Evolutionary conservation across 2,113 vertebrate genomes (phyloP).

Genomic region (Lasiurus borealis): DNA sequence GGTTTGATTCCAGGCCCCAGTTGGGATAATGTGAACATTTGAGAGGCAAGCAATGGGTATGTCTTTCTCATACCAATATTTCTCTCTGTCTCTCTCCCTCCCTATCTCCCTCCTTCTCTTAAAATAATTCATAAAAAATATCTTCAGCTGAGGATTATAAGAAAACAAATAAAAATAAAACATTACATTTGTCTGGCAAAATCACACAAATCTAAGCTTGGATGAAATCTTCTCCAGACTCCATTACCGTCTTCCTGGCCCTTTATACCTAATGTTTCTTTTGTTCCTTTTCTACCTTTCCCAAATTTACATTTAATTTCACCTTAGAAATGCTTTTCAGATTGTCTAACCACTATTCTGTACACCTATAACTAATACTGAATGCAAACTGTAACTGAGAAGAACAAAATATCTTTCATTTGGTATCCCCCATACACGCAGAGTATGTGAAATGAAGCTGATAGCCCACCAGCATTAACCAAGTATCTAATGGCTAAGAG

Average conservation of each 20-base stretch:
- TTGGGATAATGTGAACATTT: no score
- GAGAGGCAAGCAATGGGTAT: no score
- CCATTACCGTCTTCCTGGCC: neutral
- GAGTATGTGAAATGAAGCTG: neutral
- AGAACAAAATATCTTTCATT: neutral
- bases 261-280: neutral
- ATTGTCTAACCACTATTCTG: neutral
- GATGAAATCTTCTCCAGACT: neutral
- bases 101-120: no score
- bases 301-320: conserved; percentile 2
- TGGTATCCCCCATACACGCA: neutral
- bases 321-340: conserved; percentile 32
- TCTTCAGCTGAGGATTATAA: no score
- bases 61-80: no score
- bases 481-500: neutral
- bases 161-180: neutral
- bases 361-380: neutral
- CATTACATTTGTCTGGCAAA: neutral
- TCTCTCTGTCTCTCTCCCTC: no score
- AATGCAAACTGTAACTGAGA: neutral
- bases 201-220: neutral
- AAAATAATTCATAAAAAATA: no score
- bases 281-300: neutral
- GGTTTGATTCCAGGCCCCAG: no score
- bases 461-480: neutral